These are phyloP conservation scores for Drepana falcataria DNA, from an alignment of 2,888 invertebrate species.

Conservation along the genomic window DNA sequence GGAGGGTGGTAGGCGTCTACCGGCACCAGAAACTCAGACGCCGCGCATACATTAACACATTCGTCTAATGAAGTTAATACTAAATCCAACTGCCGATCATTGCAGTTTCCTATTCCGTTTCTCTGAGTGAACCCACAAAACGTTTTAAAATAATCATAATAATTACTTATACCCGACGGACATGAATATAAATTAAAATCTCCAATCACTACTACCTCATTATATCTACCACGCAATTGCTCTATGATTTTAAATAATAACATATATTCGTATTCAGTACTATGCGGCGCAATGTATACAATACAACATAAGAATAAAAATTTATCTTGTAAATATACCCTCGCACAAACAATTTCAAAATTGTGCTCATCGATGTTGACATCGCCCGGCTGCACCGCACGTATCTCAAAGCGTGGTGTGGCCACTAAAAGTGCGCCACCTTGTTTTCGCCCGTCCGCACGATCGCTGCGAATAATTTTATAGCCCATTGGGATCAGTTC, in stretches of 20 bases:
- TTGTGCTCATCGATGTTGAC: constrained; percentile 3
- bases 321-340: constrained; percentile 7
- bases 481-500: constrained; percentile 9
- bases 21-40: constrained; percentile 8
- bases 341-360: constrained; percentile 17
- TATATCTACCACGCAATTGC: constrained; percentile 11
- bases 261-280: constrained; percentile 13
- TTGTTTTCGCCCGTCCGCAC: neutral
- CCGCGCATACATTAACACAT: constrained; percentile 8
- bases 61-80: constrained; percentile 7
- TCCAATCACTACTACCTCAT: constrained; percentile 10
- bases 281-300: constrained; percentile 16
- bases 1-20: constrained; percentile 16
- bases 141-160: constrained; percentile 6
- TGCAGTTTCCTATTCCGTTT: constrained; percentile 13
- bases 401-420: neutral
- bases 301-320: constrained; percentile 16
- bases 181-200: constrained; percentile 16
- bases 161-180: neutral
- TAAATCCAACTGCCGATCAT: constrained; percentile 10
- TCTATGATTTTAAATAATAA: constrained; percentile 13
- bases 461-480: constrained; percentile 6
- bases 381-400: neutral
- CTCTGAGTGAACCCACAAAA: constrained; percentile 18
- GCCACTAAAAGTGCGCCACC: too few relatives aligned